Evolutionary conservation across 30 jellyfish, hydroid and myxozoan species (phyloP), one percentile per base, ranked within the genome.

Genomic region (Pseudorhiza aurosa): DNA sequence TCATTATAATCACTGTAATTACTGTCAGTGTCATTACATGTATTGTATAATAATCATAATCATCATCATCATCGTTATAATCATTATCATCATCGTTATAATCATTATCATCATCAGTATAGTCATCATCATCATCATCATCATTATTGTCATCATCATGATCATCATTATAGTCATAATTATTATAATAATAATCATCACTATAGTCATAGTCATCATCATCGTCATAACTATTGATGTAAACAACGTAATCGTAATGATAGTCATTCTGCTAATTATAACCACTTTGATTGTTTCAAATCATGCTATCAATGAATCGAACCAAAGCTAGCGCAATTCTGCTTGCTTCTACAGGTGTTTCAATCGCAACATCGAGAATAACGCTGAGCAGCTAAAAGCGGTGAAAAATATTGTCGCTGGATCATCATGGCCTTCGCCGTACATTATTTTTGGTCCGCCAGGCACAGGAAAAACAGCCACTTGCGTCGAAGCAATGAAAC

Each of bases 391-490:
- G 63, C 57, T 56, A 27, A 44, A 35, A 15, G 98, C 97, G 18
- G 97, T 92, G 39, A 17, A 60, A 49, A 67, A 91, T 29, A 92
- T 92, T 24, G 85, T 86, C 0, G 77, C 85, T 31, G 98, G 97
- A 5, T 22, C 83, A 8, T 93, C 93, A 30, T 44, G 97, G 39
- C 97, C 98, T 15, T 49, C 21, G 31, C 98, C 98, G 0, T 92
- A 92, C 75, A 58, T 92, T 29, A 51, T 92, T 9, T 92, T 85
- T 77, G 98, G 98, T 0, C 98, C 98, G 9, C 98, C 98, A 1
- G 98, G 98, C 18, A 92, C 98, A 17, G 98, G 98, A 21, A 92
- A 92, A 73, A 87, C 98, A 1, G 85, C 86, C 75, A 92, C 98
- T 0, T 50, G 79, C 1, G 98, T 92, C 19, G 98, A 92, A 74